phyloP scores from a whole-genome alignment of 2,797 vertebrate species.

The Enteromius viviparus region DNA sequence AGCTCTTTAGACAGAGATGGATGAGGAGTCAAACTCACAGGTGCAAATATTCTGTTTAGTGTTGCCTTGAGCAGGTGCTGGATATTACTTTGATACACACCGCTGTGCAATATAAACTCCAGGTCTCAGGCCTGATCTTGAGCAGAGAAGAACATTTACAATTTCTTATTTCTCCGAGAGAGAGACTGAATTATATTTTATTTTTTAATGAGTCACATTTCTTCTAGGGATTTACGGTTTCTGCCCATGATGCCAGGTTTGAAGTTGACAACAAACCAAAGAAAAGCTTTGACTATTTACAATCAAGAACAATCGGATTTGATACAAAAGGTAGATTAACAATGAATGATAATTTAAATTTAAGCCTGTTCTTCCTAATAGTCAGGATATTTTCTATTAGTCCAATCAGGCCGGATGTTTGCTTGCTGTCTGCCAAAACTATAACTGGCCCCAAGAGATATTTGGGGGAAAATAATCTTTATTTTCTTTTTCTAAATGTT shows the following conservation, averaged over 20 bases:
- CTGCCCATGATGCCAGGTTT: not conserved
- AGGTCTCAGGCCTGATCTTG: slow-evolving; percentile 21
- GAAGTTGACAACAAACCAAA: not conserved
- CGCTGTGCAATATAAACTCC: slow-evolving; percentile 37
- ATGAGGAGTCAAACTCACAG: slow-evolving; percentile 42
- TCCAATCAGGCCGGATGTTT: not conserved
- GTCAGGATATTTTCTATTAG: not conserved
- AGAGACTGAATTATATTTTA: not conserved
- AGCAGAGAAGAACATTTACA: slow-evolving; percentile 22
- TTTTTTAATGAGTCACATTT: not conserved
- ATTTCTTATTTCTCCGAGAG: slow-evolving; percentile 1
- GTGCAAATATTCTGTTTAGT: slow-evolving; percentile 40
- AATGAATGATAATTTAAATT: not conserved
- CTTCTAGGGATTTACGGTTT: not conserved
- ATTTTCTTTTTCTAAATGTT: not conserved
- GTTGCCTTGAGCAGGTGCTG: slow-evolving; percentile 35
- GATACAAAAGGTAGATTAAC: not conserved
- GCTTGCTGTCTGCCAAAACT: not conserved
- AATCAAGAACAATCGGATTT: not conserved
- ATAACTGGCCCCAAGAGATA: not conserved
- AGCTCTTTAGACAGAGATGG: slow-evolving; percentile 52
- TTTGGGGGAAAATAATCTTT: too few species aligned
- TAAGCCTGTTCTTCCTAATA: not conserved
- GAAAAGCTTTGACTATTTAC: not conserved
- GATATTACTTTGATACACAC: slow-evolving; percentile 48